These are phyloP conservation scores for Lasioglossum pauxillum DNA, from an alignment of 2,888 invertebrate species.

Conservation along the genomic window DNA sequence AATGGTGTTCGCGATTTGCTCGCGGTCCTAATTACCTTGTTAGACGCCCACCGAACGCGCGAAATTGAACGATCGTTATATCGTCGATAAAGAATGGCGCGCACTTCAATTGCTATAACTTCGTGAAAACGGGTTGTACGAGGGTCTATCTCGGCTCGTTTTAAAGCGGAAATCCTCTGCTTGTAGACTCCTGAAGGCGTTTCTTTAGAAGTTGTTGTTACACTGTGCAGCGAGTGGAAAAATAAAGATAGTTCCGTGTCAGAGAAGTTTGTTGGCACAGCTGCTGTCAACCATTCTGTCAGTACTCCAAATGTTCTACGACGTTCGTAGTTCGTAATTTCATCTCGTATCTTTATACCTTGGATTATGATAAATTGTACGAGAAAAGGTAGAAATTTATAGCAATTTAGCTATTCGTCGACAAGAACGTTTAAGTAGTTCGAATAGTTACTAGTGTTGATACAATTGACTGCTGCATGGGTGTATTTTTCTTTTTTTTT, in stretches of 20 bases:
- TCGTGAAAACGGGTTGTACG: background rate
- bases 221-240: background rate
- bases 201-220: background rate
- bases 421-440: background rate
- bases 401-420: background rate
- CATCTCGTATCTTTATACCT: background rate
- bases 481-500: background rate
- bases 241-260: background rate
- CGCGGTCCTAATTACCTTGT: background rate
- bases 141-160: background rate
- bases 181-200: no score
- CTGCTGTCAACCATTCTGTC: background rate
- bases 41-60: background rate
- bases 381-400: background rate
- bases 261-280: background rate
- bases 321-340: background rate
- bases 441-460: background rate
- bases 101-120: background rate
- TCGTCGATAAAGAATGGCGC: background rate
- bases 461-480: background rate
- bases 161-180: background rate
- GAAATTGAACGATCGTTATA: background rate
- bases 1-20: background rate
- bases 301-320: background rate
- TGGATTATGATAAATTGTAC: background rate